These are phyloP conservation scores for Hepsetus odoe DNA, from an alignment of 2,113 vertebrate species.

Conservation along the genomic window DNA sequence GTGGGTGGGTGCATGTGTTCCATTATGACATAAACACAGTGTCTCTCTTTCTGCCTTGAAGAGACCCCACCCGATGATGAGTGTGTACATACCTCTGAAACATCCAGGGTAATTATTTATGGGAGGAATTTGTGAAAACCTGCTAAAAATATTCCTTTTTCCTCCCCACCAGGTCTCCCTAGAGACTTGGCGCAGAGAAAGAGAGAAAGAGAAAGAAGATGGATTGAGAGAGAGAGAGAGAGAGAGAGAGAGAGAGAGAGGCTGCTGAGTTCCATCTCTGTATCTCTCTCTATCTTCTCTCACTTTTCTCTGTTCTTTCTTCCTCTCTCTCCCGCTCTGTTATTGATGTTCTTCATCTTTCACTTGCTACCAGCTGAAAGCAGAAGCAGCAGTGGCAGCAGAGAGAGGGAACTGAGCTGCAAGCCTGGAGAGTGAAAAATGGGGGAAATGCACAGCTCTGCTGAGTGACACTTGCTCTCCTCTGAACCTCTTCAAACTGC, in stretches of 20 bases:
- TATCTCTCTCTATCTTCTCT: slow-evolving; percentile 21
- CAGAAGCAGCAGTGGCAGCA: background rate
- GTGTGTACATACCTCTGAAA: slow-evolving; percentile 48
- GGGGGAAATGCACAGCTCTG: background rate
- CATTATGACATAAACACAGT: slow-evolving; percentile 16
- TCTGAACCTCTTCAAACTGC: slow-evolving; percentile 16
- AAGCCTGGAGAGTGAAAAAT: slow-evolving; percentile 2
- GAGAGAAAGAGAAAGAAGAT: slow-evolving; percentile 45
- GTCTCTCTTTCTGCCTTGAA: background rate
- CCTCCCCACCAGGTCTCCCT: slow-evolving; percentile 56
- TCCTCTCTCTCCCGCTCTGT: background rate
- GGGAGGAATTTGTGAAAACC: slow-evolving; percentile 60
- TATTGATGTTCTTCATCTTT: slow-evolving; percentile 21
- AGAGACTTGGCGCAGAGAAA: slow-evolving; percentile 39
- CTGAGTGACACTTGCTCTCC: background rate
- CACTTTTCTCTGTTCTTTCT: background rate
- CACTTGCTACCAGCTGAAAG: background rate
- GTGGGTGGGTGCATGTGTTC: background rate
- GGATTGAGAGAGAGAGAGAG: slow-evolving; percentile 9
- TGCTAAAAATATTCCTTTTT: slow-evolving; percentile 67
- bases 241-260: slow-evolving; percentile 14
- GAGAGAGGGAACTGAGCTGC: background rate
- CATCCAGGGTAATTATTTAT: slow-evolving; percentile 68
- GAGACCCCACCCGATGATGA: slow-evolving; percentile 39
- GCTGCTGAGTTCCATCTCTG: slow-evolving; percentile 39